Evolutionary conservation across 2,113 vertebrate genomes (phyloP), one percentile per base, ranked within the genome.

Genomic region (Tichodroma muraria): DNA sequence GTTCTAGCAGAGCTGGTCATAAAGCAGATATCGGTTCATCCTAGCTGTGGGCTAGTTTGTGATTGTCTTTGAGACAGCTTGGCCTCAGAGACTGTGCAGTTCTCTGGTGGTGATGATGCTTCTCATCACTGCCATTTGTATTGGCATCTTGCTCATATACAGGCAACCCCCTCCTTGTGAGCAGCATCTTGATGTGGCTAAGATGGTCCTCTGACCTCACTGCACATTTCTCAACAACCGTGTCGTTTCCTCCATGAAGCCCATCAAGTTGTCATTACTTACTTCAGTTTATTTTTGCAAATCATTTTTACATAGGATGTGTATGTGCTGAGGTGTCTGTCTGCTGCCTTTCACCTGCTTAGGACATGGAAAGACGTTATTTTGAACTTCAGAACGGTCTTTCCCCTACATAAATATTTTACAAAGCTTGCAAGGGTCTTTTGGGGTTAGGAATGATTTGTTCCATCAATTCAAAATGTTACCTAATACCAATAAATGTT

Each of bases 401-500:
- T 90, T 91, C 37, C 72, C 93, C 72, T 57, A 72, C 61, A 71
- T 83, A 91, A 90, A 91, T 89, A 85, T 83, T 80, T 88, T 57
- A 70, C 37, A 93, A 86, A 83, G 42, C 69, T 93, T 3, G 1
- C 15, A 53, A 35, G 65, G 20, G 53, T 72, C 96, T 89, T 91
- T 50, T 78, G 90, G 88, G 93, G 30, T 78, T 94, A 85, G 40
- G 61, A 94, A 90, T 71, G 57, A 73, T 90, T 93, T 94, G 76
- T 95, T 66, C 88, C 0, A 0, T 95, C 85, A 60, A 71, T 84
- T 90, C 68, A 80, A 80, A 95, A 80, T 2, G 79, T 95, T 96
- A 93, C 93, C 57, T 91, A 96, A 97, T 92, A 95, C 85, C 71
- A 88, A 90, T 95, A 95, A 96, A 95, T 57, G 65, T 18, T 93